A percentile compares a stretch with the other conserved stretches of the same genome.
Evolutionary conservation across 2,797 vertebrate genomes (phyloP).

Genomic region (Poeciliopsis gracilis): DNA sequence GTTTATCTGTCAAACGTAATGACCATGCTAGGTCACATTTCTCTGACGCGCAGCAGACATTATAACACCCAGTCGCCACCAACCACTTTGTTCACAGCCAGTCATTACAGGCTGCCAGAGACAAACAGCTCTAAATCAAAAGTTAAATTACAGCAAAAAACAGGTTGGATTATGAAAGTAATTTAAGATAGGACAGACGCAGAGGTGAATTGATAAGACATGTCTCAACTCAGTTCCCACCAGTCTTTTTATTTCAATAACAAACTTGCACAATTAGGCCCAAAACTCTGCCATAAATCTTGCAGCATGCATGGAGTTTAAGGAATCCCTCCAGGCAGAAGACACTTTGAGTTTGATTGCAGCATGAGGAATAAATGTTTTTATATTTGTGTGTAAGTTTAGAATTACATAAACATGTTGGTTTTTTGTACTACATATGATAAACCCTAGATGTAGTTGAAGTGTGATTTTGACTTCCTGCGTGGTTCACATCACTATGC

Average conservation of each 20-base stretch:
- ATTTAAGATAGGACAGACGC: slow-evolving; percentile 60
- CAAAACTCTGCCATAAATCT: slow-evolving; percentile 77
- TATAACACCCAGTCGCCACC: slow-evolving; percentile 51
- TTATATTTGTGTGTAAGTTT: slow-evolving; percentile 43
- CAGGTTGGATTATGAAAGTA: slow-evolving; percentile 59
- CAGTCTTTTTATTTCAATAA: slow-evolving; percentile 79
- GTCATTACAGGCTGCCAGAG: slow-evolving; percentile 48
- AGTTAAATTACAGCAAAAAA: slow-evolving; percentile 68
- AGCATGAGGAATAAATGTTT: slow-evolving; percentile 40
- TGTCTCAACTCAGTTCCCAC: slow-evolving; percentile 72
- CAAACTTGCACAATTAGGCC: slow-evolving; percentile 78
- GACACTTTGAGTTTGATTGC: slow-evolving; percentile 70
- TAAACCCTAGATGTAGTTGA: slow-evolving; percentile 4
- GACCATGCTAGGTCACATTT: slow-evolving; percentile 32
- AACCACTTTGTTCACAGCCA: slow-evolving; percentile 41
- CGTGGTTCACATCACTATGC: slow-evolving; percentile 46
- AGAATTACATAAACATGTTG: background rate
- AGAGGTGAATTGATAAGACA: slow-evolving; percentile 74
- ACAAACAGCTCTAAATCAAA: slow-evolving; percentile 70
- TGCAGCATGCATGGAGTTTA: slow-evolving; percentile 64
- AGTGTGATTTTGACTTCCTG: slow-evolving; percentile 9
- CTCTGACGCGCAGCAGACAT: slow-evolving; percentile 41
- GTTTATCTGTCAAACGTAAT: slow-evolving; percentile 46
- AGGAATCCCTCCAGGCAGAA: slow-evolving; percentile 70
- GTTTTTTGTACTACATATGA: background rate